A percentile compares a stretch with the other conserved stretches of the same genome.
phyloP scores from a whole-genome alignment of 2,888 invertebrate species.

The Archaeoteleia sp. region DNA sequence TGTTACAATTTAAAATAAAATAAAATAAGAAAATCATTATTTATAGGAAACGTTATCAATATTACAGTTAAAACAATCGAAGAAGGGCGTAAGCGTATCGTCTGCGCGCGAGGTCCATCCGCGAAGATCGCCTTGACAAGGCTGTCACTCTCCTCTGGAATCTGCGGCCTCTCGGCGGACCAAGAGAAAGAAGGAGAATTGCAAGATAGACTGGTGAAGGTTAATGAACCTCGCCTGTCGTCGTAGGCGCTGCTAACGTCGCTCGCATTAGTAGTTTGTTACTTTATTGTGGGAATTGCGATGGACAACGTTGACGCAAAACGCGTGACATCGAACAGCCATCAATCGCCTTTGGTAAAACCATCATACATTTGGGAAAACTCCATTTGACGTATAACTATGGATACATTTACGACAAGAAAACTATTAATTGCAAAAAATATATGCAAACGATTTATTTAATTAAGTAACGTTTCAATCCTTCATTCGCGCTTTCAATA shows the following conservation, averaged over 20 bases:
- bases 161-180: conserved; percentile 52
- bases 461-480: too few species aligned
- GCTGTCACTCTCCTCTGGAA: conserved; percentile 58
- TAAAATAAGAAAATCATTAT: too few species aligned
- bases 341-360: background rate
- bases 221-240: conserved; percentile 59
- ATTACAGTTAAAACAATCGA: conserved; percentile 13
- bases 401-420: too few species aligned
- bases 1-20: too few species aligned
- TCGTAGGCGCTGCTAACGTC: conserved; percentile 30
- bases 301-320: too few species aligned
- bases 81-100: conserved; percentile 6
- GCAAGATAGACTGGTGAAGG: conserved; percentile 52
- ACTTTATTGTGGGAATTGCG: conserved; percentile 37
- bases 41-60: too few species aligned
- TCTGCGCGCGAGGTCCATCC: conserved; percentile 19
- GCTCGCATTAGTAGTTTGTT: conserved; percentile 52
- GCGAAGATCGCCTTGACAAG: conserved; percentile 60
- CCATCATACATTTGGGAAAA: too few species aligned
- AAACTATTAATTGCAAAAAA: too few species aligned
- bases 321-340: too few species aligned
- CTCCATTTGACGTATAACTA: too few species aligned
- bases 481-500: too few species aligned
- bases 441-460: too few species aligned
- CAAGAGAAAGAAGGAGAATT: conserved; percentile 41